Evolutionary conservation across 1,140 invertebrate species (phyloP).

Genomic region (Bombyx mori): ASM3026992v2 NC_085116.1:4477001-4477500

Average conservation of each 20-base stretch:
- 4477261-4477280: conserved; percentile 91
- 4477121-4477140: conserved; percentile 88
- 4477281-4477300: conserved; percentile 82
- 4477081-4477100: conserved; percentile 87
- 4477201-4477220: conserved; percentile 91
- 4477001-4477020: conserved; percentile 51
- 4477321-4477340: too few relatives aligned
- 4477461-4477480: too few relatives aligned
- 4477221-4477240: conserved; percentile 90
- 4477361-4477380: too few relatives aligned
- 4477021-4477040: conserved; percentile 65
- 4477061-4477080: conserved; percentile 88
- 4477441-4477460: too few relatives aligned
- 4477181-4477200: conserved; percentile 88
- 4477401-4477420: too few relatives aligned
- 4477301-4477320: not conserved
- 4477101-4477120: conserved; percentile 85
- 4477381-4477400: too few relatives aligned
- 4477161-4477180: conserved; percentile 91
- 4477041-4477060: conserved; percentile 90
- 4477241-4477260: conserved; percentile 87
- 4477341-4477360: too few relatives aligned
- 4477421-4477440: too few relatives aligned
- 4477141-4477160: conserved; percentile 89
- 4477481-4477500: too few relatives aligned